phyloP scores from a whole-genome alignment of 2,113 vertebrate genomes.

The Anser cygnoides region DNA sequence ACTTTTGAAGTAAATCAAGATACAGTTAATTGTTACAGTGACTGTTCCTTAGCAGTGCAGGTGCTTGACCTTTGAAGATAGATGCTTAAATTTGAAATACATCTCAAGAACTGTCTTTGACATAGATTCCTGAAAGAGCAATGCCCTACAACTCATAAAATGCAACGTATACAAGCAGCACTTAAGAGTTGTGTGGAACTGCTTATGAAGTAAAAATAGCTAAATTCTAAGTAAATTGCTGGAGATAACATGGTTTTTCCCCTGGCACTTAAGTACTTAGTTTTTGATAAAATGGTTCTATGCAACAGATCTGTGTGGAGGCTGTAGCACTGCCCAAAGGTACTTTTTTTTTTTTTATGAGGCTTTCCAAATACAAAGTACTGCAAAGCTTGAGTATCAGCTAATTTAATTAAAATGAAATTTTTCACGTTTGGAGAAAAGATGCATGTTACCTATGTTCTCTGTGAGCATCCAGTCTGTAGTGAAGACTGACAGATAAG shows the following conservation, averaged over 20 bases:
- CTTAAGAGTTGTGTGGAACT: rapidly evolving
- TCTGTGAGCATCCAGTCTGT: not conserved
- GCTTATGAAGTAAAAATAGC: not conserved
- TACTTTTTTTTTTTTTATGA: rapidly evolving
- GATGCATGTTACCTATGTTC: not conserved
- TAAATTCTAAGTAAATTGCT: not conserved
- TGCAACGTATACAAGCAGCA: not conserved
- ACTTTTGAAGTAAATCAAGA: not conserved
- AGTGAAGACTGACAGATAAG: not conserved
- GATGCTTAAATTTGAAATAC: not conserved
- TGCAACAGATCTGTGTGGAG: not conserved
- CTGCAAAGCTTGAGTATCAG: not conserved
- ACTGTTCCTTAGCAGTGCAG: not conserved
- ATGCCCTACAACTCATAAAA: not conserved
- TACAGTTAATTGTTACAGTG: too few species aligned
- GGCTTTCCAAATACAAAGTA: not conserved
- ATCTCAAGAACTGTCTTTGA: not conserved
- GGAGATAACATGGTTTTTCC: not conserved
- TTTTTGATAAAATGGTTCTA: not conserved
- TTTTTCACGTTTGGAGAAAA: rapidly evolving
- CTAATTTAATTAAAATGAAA: not conserved
- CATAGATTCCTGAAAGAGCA: not conserved
- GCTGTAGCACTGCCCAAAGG: too few species aligned
- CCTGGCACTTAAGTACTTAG: not conserved
- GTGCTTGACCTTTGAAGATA: not conserved